phyloP scores from a whole-genome alignment of 1,140 invertebrate species.

The Parapsyche elsis region DNA sequence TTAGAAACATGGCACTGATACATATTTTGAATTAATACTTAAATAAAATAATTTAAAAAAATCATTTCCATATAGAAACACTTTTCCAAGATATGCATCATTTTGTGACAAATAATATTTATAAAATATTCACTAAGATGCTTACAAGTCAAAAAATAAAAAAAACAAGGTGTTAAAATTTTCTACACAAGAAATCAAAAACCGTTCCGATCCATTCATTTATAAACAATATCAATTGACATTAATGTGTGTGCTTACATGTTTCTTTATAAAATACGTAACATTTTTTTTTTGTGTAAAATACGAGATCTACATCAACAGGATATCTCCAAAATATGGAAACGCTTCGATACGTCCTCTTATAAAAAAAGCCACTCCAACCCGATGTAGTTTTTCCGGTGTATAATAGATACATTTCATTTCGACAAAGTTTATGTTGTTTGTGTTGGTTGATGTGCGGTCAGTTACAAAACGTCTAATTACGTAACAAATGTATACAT shows the following conservation, averaged over 20 bases:
- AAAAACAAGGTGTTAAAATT: not conserved
- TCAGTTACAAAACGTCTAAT: no score
- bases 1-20: conserved; percentile 54
- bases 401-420: no score
- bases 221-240: not conserved
- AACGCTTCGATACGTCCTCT: conserved; percentile 19
- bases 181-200: conserved; percentile 19
- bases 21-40: conserved; percentile 4
- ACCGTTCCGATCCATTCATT: not conserved
- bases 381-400: no score
- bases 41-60: not conserved
- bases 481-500: no score
- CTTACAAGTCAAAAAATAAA: conserved; percentile 14
- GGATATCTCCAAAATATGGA: conserved; percentile 14
- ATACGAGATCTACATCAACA: conserved; percentile 48
- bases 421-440: no score
- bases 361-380: not conserved
- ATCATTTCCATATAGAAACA: no score
- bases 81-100: conserved; percentile 34
- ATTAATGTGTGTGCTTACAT: conserved; percentile 34
- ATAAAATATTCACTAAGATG: not conserved
- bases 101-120: conserved; percentile 32
- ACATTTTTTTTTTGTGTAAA: conserved; percentile 51
- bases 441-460: no score
- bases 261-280: conserved; percentile 53